Evolutionary conservation across 2,888 invertebrate genomes (phyloP).

Genomic region (Eulithis prunata): DNA sequence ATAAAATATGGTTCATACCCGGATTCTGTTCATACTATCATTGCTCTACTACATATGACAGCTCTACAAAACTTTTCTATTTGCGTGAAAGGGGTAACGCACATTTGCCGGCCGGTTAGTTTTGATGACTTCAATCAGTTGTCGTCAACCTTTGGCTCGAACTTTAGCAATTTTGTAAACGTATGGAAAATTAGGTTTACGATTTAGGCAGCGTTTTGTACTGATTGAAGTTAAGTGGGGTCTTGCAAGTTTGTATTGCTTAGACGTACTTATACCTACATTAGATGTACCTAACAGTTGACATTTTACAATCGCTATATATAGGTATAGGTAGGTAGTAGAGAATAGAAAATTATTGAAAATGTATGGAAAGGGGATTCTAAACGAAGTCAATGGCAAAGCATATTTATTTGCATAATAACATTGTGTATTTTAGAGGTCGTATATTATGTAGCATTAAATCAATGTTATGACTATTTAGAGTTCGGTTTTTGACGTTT

Average conservation of each 20-base stretch:
- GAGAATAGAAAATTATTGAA: too few relatives aligned
- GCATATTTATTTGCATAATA: too few relatives aligned
- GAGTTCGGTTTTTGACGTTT: too few relatives aligned
- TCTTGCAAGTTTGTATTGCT: not conserved
- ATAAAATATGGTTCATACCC: not conserved
- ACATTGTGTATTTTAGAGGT: too few relatives aligned
- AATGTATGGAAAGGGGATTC: too few relatives aligned
- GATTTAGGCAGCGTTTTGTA: conserved; percentile 15
- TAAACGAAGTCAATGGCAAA: too few relatives aligned
- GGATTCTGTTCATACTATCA: conserved; percentile 11
- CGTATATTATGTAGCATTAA: too few relatives aligned
- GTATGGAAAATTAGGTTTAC: conserved; percentile 40
- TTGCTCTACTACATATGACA: not conserved
- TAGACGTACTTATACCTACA: too few relatives aligned
- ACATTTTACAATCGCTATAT: not conserved
- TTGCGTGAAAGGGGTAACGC: conserved; percentile 56
- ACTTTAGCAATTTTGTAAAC: conserved; percentile 33
- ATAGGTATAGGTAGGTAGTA: too few relatives aligned
- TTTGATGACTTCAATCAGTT: conserved; percentile 51
- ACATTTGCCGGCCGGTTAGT: conserved; percentile 61
- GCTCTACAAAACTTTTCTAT: conserved; percentile 31
- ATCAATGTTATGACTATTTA: too few relatives aligned
- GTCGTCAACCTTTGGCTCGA: conserved; percentile 40
- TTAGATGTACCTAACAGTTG: too few relatives aligned
- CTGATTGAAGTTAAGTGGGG: conserved; percentile 13